A percentile compares a stretch with the other conserved stretches of the same genome.
phyloP scores from a whole-genome alignment of 1,140 invertebrate genomes.

The Euwallacea fornicatus region DNA sequence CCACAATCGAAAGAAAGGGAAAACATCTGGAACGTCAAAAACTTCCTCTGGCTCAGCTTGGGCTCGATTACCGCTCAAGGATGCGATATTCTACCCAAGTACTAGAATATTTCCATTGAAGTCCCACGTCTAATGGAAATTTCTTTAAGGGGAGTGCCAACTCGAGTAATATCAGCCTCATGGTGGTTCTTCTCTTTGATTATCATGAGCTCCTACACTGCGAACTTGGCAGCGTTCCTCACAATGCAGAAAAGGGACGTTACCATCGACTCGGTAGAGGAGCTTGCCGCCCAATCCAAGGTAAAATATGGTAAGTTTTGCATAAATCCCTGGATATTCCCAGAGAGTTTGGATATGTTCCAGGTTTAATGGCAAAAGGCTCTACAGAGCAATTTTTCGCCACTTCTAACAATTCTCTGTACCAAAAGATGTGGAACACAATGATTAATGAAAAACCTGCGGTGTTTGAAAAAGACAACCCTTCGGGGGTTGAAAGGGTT shows the following conservation, averaged over 20 bases:
- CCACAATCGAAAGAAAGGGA: conserved; percentile 75
- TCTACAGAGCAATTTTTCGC: conserved; percentile 76
- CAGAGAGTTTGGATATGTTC: background rate
- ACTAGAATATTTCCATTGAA: conserved; percentile 42
- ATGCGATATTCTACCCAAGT: conserved; percentile 79
- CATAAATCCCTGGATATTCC: background rate
- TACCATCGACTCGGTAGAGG: conserved; percentile 84
- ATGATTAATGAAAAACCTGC: conserved; percentile 79
- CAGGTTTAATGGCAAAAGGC: conserved; percentile 60
- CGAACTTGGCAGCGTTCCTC: conserved; percentile 92
- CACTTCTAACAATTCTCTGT: conserved; percentile 70
- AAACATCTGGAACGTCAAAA: conserved; percentile 76
- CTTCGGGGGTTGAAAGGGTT: conserved; percentile 85
- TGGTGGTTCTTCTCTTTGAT: conserved; percentile 98
- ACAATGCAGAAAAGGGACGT: conserved; percentile 82
- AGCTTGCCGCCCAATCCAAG: conserved; percentile 85
- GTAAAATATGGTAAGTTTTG: conserved; percentile 66
- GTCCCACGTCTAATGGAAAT: background rate
- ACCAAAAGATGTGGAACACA: conserved; percentile 68
- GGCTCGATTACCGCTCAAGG: conserved; percentile 81
- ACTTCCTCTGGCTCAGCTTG: conserved; percentile 75
- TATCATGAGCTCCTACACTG: conserved; percentile 94
- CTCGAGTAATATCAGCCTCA: conserved; percentile 77
- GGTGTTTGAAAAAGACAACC: conserved; percentile 78
- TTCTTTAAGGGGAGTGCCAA: conserved; percentile 65